Percentiles rank a stretch among this genome's conserved stretches.
Conservation (phyloP, 2,113 vertebrate genomes). For the Apodemus sylvaticus region DNA sequence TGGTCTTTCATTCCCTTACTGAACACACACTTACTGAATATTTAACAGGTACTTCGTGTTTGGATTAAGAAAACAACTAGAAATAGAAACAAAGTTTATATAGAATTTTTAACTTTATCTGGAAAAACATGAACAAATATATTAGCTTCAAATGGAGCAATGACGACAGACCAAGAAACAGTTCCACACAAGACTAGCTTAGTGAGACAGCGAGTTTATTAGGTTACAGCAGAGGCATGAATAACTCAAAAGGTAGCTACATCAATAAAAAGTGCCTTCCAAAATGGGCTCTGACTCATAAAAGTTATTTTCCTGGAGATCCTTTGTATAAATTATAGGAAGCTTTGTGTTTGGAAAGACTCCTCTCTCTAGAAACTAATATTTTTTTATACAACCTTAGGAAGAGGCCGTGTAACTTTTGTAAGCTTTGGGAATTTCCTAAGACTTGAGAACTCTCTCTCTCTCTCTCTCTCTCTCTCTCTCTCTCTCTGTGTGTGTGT, state of each 20-base stretch:
- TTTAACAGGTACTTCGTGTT: background rate
- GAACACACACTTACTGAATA: background rate
- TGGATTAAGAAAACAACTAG: background rate
- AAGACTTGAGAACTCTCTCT: background rate
- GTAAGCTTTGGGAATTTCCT: background rate
- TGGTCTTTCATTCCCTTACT: background rate
- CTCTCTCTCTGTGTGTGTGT: too few species aligned
- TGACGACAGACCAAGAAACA: background rate
- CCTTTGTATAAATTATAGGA: too few species aligned
- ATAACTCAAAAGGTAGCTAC: background rate
- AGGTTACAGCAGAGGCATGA: background rate
- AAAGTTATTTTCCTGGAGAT: background rate
- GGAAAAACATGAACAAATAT: background rate
- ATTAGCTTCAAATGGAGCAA: background rate
- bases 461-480: too few species aligned
- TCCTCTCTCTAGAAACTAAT: background rate
- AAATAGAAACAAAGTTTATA: background rate
- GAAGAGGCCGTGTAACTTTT: background rate
- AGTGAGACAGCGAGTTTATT: background rate
- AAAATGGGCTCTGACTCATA: background rate
- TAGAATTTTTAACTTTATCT: background rate
- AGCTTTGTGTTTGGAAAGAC: too few species aligned
- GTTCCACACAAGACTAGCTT: background rate
- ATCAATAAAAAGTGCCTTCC: background rate
- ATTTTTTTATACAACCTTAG: background rate